Base-by-base conservation (phyloP, 2,888 invertebrate genomes). In the Amphipoea oculea region DNA sequence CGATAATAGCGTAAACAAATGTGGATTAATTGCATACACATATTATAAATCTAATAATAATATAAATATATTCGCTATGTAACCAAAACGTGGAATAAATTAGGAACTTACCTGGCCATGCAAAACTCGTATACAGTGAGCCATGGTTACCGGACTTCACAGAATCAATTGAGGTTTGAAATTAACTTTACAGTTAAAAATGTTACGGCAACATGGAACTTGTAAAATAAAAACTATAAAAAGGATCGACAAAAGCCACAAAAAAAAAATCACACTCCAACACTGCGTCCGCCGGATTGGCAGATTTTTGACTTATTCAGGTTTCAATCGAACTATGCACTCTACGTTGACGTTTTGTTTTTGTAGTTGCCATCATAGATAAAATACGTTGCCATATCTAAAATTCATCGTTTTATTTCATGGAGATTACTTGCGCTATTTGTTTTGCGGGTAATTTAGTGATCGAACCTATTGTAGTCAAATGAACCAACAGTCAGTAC, bases 121-220 rank as follows among this genome's bases (percentile, higher is more conserved):
- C 97, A 98, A 97, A 97, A 98, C 98, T 97, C 98, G 97, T 94
- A 97, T 97, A 97, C 98, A 98, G 97, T 98, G 98, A 97, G 98
- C 98, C 98, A 98, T 98, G 97, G 97, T 97, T 93, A 94, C 95
- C 86, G 96, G 96, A 96, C 96, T 92, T 92, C 88, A 91, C 91
- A 93, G 92, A 93, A 89, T 90, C 84, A 88, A 92, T 90, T 89
- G 88, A 89, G 91, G 87, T 87, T 90, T 90, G 89, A 88, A 89
- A 90, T 87, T 81, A 89, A 89, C 88, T 86, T 90, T 86, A 88
- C 88, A 86, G 90, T 91, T 92, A 92, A 88, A 90, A 91, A 86
- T 92, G 92, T 94, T 90, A 92, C 89, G 92, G 95, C 93, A 93
- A 95, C 96, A 97, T 97, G 95, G 96, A 94, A 89, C 88, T 94